A percentile compares a stretch with the other conserved stretches of the same genome.
Evolutionary conservation across 2,888 invertebrate species (phyloP).

Genomic region (Drosophila niveifrons): DNA sequence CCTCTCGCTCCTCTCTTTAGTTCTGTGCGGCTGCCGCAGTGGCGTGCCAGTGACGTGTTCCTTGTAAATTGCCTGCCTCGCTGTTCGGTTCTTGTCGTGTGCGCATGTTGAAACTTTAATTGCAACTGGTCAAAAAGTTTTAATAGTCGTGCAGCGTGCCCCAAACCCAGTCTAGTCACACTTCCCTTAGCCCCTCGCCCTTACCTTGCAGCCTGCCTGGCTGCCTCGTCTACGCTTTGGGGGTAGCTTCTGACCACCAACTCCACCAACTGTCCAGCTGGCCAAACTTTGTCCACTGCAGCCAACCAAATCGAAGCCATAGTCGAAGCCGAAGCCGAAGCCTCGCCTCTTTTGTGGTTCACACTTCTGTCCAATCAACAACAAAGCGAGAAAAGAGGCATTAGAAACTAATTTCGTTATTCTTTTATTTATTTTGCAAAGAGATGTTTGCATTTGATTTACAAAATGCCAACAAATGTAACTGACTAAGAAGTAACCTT

Average conservation of each 20-base stretch:
- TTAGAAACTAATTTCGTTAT: too few relatives aligned
- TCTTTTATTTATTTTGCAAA: too few relatives aligned
- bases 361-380: slow-evolving; percentile 31
- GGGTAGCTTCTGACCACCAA: slow-evolving; percentile 24
- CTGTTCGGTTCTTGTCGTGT: slow-evolving; percentile 23
- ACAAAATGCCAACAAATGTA: too few relatives aligned
- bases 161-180: too few relatives aligned
- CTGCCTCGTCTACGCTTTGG: background rate
- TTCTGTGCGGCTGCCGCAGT: slow-evolving; percentile 62
- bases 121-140: slow-evolving; percentile 81
- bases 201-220: background rate
- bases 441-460: too few relatives aligned
- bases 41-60: slow-evolving; percentile 67
- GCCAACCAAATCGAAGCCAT: slow-evolving; percentile 21
- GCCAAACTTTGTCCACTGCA: background rate
- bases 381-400: background rate
- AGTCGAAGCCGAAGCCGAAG: background rate
- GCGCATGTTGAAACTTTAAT: slow-evolving; percentile 67
- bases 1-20: background rate
- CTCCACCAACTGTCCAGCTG: background rate
- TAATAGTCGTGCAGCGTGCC: slow-evolving; percentile 42
- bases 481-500: too few relatives aligned
- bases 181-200: background rate
- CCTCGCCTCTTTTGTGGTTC: background rate
- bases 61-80: slow-evolving; percentile 60